Conservation (phyloP, 2,888 invertebrate species). For the Synergus gifuensis region DNA sequence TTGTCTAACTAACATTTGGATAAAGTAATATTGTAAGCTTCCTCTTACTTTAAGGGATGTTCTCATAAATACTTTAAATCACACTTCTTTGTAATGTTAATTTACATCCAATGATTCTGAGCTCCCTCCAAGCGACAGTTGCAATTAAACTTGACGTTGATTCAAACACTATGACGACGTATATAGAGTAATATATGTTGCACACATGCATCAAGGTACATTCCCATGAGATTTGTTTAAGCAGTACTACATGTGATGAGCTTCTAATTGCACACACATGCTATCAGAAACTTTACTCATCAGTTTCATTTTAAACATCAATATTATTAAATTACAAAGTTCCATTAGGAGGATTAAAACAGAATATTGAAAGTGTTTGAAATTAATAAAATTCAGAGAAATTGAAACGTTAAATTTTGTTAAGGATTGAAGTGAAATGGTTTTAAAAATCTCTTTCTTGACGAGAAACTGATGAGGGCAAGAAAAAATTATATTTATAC, state of each 20-base stretch:
- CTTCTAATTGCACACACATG: neutral
- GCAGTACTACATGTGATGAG: neutral
- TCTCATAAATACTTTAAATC: neutral
- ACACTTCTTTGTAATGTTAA: neutral
- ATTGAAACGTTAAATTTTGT: no score
- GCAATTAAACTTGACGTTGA: slow-evolving; percentile 35
- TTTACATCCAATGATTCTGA: neutral
- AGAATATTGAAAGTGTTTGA: no score
- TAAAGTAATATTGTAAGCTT: neutral
- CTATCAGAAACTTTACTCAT: neutral
- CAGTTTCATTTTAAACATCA: neutral
- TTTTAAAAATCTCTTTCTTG: neutral
- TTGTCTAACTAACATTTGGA: neutral
- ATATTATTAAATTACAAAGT: neutral
- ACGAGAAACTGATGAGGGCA: neutral
- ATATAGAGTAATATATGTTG: neutral
- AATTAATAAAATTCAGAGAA: no score
- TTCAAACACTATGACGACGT: neutral
- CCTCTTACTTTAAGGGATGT: neutral
- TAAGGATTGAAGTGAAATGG: neutral
- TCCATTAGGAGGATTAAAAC: no score
- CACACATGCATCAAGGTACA: neutral
- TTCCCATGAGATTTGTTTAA: slow-evolving; percentile 10
- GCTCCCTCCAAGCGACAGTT: neutral
- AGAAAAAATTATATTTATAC: neutral